A percentile compares a stretch with the other conserved stretches of the same genome.
phyloP scores from a whole-genome alignment of 2,797 vertebrate species.

The Hyperoplus lanceolatus region DNA sequence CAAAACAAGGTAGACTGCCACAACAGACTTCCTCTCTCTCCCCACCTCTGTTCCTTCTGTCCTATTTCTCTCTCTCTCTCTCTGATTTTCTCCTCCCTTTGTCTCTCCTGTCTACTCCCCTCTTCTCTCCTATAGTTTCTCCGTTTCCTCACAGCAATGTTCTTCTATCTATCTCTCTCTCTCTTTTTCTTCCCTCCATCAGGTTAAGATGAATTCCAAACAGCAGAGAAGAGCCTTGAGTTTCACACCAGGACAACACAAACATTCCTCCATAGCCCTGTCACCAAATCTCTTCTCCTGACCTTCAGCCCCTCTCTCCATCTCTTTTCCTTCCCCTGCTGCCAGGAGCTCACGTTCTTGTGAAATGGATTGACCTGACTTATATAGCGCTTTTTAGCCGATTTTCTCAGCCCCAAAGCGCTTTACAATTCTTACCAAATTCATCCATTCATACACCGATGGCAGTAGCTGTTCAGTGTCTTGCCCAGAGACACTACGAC shows the following conservation, averaged over 20 bases:
- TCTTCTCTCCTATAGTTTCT: neutral
- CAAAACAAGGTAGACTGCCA: constrained; percentile 51
- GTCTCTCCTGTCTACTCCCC: neutral
- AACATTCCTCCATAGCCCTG: constrained; percentile 59
- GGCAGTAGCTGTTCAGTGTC: too few species aligned
- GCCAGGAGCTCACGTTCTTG: neutral
- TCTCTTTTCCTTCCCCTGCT: constrained; percentile 6
- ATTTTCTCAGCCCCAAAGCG: too few species aligned
- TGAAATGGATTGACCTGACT: too few species aligned
- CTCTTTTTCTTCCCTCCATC: constrained; percentile 9
- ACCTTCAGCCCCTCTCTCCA: constrained; percentile 26
- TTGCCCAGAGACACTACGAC: too few species aligned
- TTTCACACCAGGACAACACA: constrained; percentile 62
- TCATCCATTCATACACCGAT: too few species aligned
- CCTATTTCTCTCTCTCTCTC: neutral
- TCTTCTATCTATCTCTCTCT: neutral
- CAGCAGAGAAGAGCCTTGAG: constrained; percentile 40
- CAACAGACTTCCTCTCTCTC: constrained; percentile 50
- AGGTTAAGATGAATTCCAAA: constrained; percentile 40
- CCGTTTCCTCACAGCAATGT: neutral
- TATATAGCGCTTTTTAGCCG: too few species aligned
- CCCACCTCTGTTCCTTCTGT: constrained; percentile 15
- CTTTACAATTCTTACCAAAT: too few species aligned
- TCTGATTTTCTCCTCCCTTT: neutral
- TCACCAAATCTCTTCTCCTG: constrained; percentile 44